Conservation (phyloP, 2,888 invertebrate species). For the Catocala sponsa region DNA sequence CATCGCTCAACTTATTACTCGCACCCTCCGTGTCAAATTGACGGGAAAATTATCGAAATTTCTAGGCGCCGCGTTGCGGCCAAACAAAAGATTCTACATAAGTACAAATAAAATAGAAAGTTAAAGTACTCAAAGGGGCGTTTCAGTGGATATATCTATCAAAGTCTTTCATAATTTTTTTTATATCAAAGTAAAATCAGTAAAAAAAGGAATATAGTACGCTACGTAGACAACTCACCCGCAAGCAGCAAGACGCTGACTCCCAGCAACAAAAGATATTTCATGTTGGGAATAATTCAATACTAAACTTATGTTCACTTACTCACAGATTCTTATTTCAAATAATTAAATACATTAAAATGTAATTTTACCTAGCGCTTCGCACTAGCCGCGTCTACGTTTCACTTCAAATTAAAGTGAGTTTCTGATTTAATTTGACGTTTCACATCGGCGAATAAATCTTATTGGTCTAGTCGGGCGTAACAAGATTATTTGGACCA, state of each 20-base stretch:
- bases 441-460: conserved; percentile 17
- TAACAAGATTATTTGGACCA: conserved; percentile 41
- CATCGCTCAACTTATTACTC: no score
- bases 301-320: conserved; percentile 10
- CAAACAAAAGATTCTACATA: conserved; percentile 4
- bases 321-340: conserved; percentile 17
- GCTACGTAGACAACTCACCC: conserved; percentile 71
- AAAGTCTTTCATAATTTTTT: conserved; percentile 22
- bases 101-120: conserved; percentile 23
- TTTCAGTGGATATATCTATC: not conserved
- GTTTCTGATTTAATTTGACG: conserved; percentile 23
- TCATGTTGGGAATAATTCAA: conserved; percentile 64
- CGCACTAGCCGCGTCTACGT: conserved; percentile 10
- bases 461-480: conserved; percentile 22
- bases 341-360: conserved; percentile 27
- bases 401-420: conserved; percentile 14
- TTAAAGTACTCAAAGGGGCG: not conserved
- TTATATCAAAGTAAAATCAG: conserved; percentile 7
- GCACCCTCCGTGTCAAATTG: no score
- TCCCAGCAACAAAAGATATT: conserved; percentile 72
- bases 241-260: conserved; percentile 75
- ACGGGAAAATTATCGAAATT: conserved; percentile 19
- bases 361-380: conserved; percentile 8
- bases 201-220: conserved; percentile 11
- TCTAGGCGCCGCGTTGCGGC: conserved; percentile 23